phyloP scores from a whole-genome alignment of 2,888 invertebrate genomes.

The Mylabris sibirica region DNA sequence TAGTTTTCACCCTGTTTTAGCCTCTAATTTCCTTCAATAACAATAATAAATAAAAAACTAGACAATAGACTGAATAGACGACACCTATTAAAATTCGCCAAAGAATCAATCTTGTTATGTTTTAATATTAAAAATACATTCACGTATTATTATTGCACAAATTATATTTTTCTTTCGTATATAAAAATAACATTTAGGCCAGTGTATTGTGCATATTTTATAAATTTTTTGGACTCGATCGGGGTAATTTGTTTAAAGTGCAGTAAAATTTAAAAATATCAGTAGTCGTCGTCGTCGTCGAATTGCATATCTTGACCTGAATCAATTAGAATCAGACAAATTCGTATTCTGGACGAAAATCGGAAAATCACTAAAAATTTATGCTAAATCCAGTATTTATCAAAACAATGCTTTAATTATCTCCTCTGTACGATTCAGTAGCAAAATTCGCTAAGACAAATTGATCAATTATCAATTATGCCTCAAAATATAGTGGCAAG shows the following conservation, averaged over 20 bases:
- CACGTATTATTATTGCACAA: slow-evolving; percentile 5
- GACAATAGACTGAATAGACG: not conserved
- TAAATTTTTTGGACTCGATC: not conserved
- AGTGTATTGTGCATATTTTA: slow-evolving; percentile 1
- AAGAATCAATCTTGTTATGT: not conserved
- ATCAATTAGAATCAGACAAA: not conserved
- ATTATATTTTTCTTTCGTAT: not conserved
- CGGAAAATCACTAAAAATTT: too few relatives aligned
- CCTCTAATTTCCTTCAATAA: not conserved
- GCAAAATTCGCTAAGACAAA: too few relatives aligned
- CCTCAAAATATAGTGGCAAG: too few relatives aligned
- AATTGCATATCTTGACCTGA: slow-evolving; percentile 25
- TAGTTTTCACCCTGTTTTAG: not conserved
- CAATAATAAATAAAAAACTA: too few relatives aligned
- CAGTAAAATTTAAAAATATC: slow-evolving; percentile 27
- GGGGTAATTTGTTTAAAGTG: slow-evolving; percentile 7
- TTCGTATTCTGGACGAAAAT: too few relatives aligned
- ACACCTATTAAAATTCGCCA: not conserved
- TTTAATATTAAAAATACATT: not conserved
- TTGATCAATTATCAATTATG: too few relatives aligned
- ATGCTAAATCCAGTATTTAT: too few relatives aligned
- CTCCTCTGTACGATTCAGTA: too few relatives aligned
- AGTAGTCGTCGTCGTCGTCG: not conserved
- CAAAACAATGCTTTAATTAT: too few relatives aligned
- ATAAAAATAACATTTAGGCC: slow-evolving; percentile 24